phyloP scores from a whole-genome alignment of 92 coral and sea anemone species.

The Plumapathes pennacea region DNA sequence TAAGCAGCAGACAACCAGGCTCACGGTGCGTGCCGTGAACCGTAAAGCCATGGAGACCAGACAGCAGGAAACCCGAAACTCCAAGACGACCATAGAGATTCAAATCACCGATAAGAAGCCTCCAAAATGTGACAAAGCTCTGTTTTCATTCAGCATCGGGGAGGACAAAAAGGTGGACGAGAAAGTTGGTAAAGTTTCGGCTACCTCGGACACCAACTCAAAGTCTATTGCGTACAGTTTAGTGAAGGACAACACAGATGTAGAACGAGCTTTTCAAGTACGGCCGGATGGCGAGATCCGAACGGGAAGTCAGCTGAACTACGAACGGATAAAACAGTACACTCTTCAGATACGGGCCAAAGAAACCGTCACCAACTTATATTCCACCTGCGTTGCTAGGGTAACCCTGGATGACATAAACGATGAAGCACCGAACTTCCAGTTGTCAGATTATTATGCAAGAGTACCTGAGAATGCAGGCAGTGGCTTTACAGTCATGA shows the following conservation, averaged over 20 bases:
- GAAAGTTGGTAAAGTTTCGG: constrained; percentile 31
- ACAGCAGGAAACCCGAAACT: constrained; percentile 17
- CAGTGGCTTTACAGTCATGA: constrained; percentile 48
- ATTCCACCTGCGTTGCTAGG: constrained; percentile 61
- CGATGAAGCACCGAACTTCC: constrained; percentile 85
- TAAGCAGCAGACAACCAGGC: constrained; percentile 14
- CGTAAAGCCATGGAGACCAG: constrained; percentile 46
- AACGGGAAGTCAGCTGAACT: constrained; percentile 71
- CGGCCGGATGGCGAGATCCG: constrained; percentile 59
- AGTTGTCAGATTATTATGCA: constrained; percentile 74
- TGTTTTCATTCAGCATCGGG: constrained; percentile 31
- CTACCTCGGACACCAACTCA: constrained; percentile 23
- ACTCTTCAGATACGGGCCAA: constrained; percentile 76
- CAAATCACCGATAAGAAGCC: constrained; percentile 49
- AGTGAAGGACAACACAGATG: constrained; percentile 55
- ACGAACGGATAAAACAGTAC: constrained; percentile 51
- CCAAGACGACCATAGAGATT: constrained; percentile 61
- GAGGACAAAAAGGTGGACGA: constrained; percentile 39
- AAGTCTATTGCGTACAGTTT: constrained; percentile 55
- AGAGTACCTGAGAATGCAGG: constrained; percentile 82
- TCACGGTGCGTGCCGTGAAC: constrained; percentile 72
- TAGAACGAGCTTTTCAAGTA: constrained; percentile 68
- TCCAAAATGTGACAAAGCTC: constrained; percentile 35
- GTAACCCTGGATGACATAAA: constrained; percentile 65
- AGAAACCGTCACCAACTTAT: constrained; percentile 47